Evolutionary conservation across 2,888 invertebrate genomes (phyloP).

Genomic region (Cephus spinipes): DNA sequence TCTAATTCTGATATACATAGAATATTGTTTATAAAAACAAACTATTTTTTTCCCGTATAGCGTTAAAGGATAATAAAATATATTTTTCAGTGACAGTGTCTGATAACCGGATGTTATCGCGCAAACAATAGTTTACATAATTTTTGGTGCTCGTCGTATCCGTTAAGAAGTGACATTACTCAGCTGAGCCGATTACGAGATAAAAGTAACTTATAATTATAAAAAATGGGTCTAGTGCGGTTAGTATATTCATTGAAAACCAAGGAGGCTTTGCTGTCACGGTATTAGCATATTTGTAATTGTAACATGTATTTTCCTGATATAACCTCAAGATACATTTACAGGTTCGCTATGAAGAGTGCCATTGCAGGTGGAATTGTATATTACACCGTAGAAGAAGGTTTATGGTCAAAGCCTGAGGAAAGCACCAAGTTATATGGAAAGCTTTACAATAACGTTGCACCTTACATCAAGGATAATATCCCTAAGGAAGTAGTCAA

Average conservation of each 20-base stretch:
- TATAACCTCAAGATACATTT: neutral
- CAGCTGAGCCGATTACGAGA: conserved; percentile 1
- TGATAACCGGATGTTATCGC: conserved; percentile 1
- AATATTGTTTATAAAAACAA: neutral
- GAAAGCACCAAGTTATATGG: conserved; percentile 58
- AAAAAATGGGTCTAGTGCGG: conserved; percentile 51
- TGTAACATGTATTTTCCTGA: neutral
- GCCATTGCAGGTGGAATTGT: conserved; percentile 58
- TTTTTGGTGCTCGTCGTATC: conserved; percentile 16
- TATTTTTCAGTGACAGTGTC: neutral
- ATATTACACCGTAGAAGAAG: conserved; percentile 59
- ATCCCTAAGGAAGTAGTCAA: conserved; percentile 46
- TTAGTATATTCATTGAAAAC: conserved; percentile 39
- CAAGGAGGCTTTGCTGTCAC: conserved; percentile 19
- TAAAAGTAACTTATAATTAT: conserved; percentile 9
- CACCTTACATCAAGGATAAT: conserved; percentile 52
- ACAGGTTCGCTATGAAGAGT: conserved; percentile 57
- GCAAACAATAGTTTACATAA: conserved; percentile 26
- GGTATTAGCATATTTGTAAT: conserved; percentile 20
- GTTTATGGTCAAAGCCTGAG: conserved; percentile 63
- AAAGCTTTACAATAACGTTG: conserved; percentile 51
- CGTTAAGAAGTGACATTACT: neutral
- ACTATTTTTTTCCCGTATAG: neutral
- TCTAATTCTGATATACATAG: neutral
- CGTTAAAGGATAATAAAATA: neutral